Base-by-base conservation (phyloP, 2,888 invertebrate species). In the Sinopyrophorus schimmeli region DNA sequence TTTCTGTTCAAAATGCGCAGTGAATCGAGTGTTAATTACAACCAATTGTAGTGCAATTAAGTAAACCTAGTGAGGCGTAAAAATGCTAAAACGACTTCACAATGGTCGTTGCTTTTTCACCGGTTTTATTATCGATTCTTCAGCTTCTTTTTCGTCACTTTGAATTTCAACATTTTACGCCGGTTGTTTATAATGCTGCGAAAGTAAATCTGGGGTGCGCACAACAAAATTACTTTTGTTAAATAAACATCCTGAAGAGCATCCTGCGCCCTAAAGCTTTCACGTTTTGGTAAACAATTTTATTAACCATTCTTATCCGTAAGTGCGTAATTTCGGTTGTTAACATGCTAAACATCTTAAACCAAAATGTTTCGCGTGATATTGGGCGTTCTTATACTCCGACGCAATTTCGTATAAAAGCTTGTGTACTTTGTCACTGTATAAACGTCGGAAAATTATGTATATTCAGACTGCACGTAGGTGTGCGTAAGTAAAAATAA, bases 1-100 rank as follows among this genome's bases (percentile, higher is more conserved):
- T 41, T 46, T 47, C 21, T 27, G 28, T 17, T 47, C 49, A 58
- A 55, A 54, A 48, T 38, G 24, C 39, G 20, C 46, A 32, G 40
- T 39, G 50, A 48, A 48, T 42, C 32, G 55, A 54, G 53, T 57
- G 56, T 55, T 58, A 58, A 58, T 58, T 58, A 51, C 57, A 42
- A 54, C 42, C 56, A 57, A 58, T 58, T 58, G 56, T 55, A 53
- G 47, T 39, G 56, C 58, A 53, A 57, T 57, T 58, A 58, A 58
- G 53, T 42, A 53, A 53, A 46, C 43, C 47, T 39, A 57, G 31
- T 51, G 57, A 52, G 38, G 51, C 58, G 54, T 24, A 44, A 48
- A 58, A 58, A 58, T 53, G 49, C 52, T 52, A 47, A 54, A 47
- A 40, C 23, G 40, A 34, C 39, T 35, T 39, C 23, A 44, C 35